A percentile compares a stretch with the other conserved stretches of the same genome.
Conservation (phyloP, 2,113 vertebrate species). For the Gobiocypris rarus region DNA sequence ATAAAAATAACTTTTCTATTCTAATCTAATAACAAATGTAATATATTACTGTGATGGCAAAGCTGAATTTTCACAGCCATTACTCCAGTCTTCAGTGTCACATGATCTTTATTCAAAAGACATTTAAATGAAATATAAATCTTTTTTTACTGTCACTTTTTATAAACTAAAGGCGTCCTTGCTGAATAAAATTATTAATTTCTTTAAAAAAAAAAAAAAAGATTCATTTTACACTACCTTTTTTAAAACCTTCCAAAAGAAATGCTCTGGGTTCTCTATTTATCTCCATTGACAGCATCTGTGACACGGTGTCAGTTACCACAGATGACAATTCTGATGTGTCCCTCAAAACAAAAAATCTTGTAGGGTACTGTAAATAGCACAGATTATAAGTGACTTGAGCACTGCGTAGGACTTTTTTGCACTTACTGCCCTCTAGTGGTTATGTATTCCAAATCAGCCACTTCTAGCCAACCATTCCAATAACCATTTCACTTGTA, state of each 20-base stretch:
- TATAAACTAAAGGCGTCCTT: not conserved
- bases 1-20: not conserved
- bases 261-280: not conserved
- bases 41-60: not conserved
- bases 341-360: not conserved
- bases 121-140: not conserved
- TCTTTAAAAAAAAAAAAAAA: too few species aligned
- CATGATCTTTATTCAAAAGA: not conserved
- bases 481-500: not conserved
- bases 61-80: not conserved
- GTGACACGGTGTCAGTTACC: not conserved
- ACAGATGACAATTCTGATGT: not conserved
- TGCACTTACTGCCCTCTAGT: constrained; percentile 46
- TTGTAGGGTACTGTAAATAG: not conserved
- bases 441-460: not conserved
- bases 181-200: not conserved
- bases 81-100: not conserved
- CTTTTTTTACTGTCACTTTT: not conserved
- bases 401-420: not conserved
- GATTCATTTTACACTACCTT: too few species aligned
- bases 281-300: not conserved
- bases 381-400: not conserved
- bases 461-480: not conserved
- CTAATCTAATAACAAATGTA: not conserved
- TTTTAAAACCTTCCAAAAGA: not conserved